phyloP scores from a whole-genome alignment of 2,888 invertebrate species.

The Falcaria lacertinaria region DNA sequence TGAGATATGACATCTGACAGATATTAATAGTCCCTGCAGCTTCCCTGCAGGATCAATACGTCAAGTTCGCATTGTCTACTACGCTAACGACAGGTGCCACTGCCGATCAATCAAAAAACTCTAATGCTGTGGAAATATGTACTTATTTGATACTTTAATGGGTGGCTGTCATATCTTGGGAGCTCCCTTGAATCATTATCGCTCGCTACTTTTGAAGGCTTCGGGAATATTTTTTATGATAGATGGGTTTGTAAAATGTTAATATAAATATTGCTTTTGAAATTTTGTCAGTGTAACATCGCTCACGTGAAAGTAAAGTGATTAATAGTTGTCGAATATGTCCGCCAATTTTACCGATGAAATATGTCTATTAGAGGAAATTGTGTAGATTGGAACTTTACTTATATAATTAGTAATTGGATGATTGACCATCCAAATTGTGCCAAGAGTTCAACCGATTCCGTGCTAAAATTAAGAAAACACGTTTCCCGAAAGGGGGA shows the following conservation, averaged over 20 bases:
- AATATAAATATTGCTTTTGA: not conserved
- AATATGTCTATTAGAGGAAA: too few relatives aligned
- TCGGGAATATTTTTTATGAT: not conserved
- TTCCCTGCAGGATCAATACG: slow-evolving; percentile 20
- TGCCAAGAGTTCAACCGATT: too few relatives aligned
- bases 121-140: not conserved
- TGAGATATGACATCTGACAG: slow-evolving; percentile 2
- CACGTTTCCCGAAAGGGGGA: too few relatives aligned
- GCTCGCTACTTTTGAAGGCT: not conserved
- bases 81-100: slow-evolving; percentile 18
- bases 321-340: not conserved
- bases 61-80: slow-evolving; percentile 27
- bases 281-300: too few relatives aligned
- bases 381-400: too few relatives aligned
- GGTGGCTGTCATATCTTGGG: not conserved
- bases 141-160: not conserved
- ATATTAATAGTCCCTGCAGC: slow-evolving; percentile 17
- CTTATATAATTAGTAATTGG: too few relatives aligned
- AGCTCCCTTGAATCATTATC: not conserved
- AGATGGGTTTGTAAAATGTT: not conserved
- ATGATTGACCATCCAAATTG: too few relatives aligned
- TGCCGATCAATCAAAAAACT: slow-evolving; percentile 21
- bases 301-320: not conserved
- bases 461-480: too few relatives aligned
- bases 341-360: too few relatives aligned